Percentiles rank a stretch among this genome's conserved stretches.
These are phyloP conservation scores for Physocephala rufipes DNA, from an alignment of 2,888 invertebrate species.

Conservation along the genomic window DNA sequence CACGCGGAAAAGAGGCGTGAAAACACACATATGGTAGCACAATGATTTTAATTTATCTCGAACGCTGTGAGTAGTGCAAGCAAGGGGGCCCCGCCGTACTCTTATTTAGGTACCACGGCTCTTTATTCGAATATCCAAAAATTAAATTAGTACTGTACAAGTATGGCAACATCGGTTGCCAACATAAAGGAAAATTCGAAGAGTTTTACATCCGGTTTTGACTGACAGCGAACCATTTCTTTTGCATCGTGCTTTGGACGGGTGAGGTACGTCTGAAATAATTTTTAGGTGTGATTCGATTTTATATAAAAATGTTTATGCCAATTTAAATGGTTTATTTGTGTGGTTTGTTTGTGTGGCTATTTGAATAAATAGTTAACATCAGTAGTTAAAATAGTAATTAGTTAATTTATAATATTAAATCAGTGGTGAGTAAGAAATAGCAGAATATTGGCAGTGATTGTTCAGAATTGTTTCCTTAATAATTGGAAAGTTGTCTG, in stretches of 20 bases:
- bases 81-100: too few species aligned
- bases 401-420: background rate
- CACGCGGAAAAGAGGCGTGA: too few species aligned
- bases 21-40: too few species aligned
- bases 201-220: conserved; percentile 23
- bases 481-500: background rate
- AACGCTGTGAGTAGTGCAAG: too few species aligned
- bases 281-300: conserved; percentile 3
- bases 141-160: too few species aligned
- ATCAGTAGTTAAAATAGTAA: background rate
- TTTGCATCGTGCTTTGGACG: conserved; percentile 49
- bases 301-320: conserved; percentile 10
- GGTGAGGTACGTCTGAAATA: conserved; percentile 46
- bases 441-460: conserved; percentile 39
- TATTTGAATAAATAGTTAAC: background rate
- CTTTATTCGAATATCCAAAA: too few species aligned
- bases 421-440: conserved; percentile 38
- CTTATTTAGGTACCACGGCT: too few species aligned
- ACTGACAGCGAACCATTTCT: conserved; percentile 43
- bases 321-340: background rate
- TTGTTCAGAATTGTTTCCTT: conserved; percentile 12
- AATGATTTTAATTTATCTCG: too few species aligned
- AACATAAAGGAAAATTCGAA: conserved; percentile 9
- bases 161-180: background rate
- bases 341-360: background rate